Evolutionary conservation across 2,888 invertebrate species (phyloP).

Genomic region (Xiphydria camelus): DNA sequence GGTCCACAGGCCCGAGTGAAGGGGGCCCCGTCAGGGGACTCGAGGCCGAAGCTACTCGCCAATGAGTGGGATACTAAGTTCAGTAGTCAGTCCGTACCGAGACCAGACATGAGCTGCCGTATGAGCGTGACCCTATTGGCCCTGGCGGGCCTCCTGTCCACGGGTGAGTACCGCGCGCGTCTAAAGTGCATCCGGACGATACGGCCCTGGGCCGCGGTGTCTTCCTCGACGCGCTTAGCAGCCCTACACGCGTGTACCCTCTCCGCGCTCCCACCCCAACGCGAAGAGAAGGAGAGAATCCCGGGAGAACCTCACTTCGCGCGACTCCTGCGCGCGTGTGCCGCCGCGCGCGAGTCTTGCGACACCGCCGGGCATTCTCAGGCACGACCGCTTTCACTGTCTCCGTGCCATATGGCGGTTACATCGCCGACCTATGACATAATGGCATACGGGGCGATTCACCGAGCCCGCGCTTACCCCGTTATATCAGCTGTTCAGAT

Average conservation of each 20-base stretch:
- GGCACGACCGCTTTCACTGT: constrained; percentile 44
- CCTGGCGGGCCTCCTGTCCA: constrained; percentile 42
- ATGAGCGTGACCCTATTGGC: constrained; percentile 38
- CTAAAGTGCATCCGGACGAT: constrained; percentile 1
- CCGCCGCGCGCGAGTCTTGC: constrained; percentile 27
- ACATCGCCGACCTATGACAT: constrained; percentile 38
- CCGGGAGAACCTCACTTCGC: neutral
- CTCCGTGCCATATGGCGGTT: constrained; percentile 30
- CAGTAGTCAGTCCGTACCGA: constrained; percentile 50
- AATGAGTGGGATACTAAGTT: constrained; percentile 38
- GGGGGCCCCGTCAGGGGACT: constrained; percentile 15
- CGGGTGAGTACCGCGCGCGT: constrained; percentile 38
- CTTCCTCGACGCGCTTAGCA: too few relatives aligned
- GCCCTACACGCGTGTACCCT: neutral
- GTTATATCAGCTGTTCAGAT: too few relatives aligned
- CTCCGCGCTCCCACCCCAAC: neutral
- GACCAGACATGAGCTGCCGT: constrained; percentile 34
- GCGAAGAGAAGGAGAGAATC: neutral
- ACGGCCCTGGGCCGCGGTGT: constrained; percentile 2
- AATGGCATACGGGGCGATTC: constrained; percentile 29
- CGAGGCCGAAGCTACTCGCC: constrained; percentile 15
- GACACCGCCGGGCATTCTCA: constrained; percentile 35
- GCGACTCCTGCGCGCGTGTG: too few relatives aligned
- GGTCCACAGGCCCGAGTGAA: constrained; percentile 25
- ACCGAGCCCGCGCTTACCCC: too few relatives aligned